phyloP scores from a whole-genome alignment of 2,113 vertebrate species.

The Clarias macrocephalus region DNA sequence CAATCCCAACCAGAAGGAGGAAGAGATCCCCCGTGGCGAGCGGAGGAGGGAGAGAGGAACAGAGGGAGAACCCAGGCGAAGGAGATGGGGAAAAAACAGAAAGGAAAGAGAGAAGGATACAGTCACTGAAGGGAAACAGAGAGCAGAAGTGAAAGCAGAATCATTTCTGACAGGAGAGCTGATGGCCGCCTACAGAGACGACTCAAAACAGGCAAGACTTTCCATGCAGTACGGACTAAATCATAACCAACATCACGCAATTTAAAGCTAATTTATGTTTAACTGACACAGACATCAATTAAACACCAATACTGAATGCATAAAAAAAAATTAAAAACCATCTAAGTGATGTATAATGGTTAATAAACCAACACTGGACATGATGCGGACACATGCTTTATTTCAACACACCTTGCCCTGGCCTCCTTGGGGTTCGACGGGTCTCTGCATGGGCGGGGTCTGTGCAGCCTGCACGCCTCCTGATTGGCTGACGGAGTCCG shows the following conservation, averaged over 20 bases:
- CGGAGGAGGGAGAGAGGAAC: conserved; percentile 14
- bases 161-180: conserved; percentile 22
- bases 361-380: background rate
- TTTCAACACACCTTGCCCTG: conserved; percentile 81
- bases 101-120: conserved; percentile 45
- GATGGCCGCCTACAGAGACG: conserved; percentile 6
- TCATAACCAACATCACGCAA: no score
- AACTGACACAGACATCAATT: background rate
- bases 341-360: no score
- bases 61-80: conserved; percentile 12
- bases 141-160: conserved; percentile 41
- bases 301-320: background rate
- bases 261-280: background rate
- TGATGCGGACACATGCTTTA: background rate
- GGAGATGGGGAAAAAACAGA: conserved; percentile 40
- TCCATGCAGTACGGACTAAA: background rate
- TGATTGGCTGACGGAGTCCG: conserved; percentile 75
- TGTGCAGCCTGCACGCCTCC: conserved; percentile 74
- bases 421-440: conserved; percentile 89
- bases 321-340: background rate
- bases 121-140: conserved; percentile 50
- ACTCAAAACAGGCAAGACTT: background rate
- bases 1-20: conserved; percentile 15
- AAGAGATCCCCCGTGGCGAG: conserved; percentile 15
- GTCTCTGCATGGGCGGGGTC: conserved; percentile 91